Evolutionary conservation across 2,888 invertebrate genomes (phyloP), one percentile per base, ranked within the genome.

Genomic region (Micropterix aruncella): DNA sequence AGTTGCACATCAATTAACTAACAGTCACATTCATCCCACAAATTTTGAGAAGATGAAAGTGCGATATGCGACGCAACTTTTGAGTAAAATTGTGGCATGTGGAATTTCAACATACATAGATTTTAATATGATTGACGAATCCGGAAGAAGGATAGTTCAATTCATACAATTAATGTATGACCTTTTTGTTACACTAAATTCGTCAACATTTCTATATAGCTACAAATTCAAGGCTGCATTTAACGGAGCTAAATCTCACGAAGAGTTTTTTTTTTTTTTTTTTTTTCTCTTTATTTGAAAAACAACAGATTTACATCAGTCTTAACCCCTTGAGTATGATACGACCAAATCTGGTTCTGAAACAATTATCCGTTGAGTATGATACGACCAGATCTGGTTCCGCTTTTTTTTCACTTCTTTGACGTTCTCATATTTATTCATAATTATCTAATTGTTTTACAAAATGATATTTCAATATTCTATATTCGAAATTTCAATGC

Each of bases 21-120:
- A 51, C 16, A 52, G 44, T 16, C 57, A 58, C 42, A 50, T 56
- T 3, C 38, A 52, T 14, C 56, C 56, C 0, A 54, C 43, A 14
- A 51, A 51, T 36, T 52, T 51, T 18, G 54, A 57, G 44, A 56
- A 51, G 44, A 54, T 41, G 38, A 50, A 54, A 37, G 50, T 56
- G 17, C 19, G 42, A 3, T 56, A 49, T 41, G 58, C 56, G 2
- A 47, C 51, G 9, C 55, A 57, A 50, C 38, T 57, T 17, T 44
- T 57, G 3, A 57, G 58, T 19, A 49, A 41, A n/a, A 46, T 56
- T 27, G 58, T 57, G 17, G 54, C 57, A 14, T 40, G 47, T 12
- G 55, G 52, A 17, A 46, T 58, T 27, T 47, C 44, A 14, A 50
- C 48, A 3, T 48, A 45, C 19, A 39, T 47, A 42, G 50, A 50